Conservation (phyloP, 2,888 invertebrate species). For the Phortica okadai region DNA sequence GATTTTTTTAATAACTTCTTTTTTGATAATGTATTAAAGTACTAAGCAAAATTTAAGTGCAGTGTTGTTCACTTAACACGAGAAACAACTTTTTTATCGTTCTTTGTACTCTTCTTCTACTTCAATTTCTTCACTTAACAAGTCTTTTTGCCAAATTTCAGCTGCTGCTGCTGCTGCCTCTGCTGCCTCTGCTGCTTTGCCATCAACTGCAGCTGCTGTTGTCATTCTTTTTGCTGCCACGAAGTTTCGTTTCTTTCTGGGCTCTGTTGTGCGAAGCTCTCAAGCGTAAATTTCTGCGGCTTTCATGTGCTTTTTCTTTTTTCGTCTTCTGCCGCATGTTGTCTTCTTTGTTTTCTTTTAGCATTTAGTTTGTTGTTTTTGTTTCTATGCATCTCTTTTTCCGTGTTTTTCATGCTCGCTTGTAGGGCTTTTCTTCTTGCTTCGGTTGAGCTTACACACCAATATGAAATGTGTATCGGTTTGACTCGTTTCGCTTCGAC, state of each 20-base stretch:
- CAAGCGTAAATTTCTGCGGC: slow-evolving; percentile 42
- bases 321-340: slow-evolving; percentile 54
- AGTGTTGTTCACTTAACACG: no score
- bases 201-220: slow-evolving; percentile 64
- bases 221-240: slow-evolving; percentile 62
- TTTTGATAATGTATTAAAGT: no score
- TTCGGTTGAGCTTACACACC: background rate
- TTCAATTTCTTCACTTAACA: background rate
- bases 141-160: slow-evolving; percentile 8
- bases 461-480: background rate
- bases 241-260: slow-evolving; percentile 44
- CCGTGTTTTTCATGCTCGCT: slow-evolving; percentile 49
- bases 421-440: slow-evolving; percentile 57
- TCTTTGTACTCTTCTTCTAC: background rate
- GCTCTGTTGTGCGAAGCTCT: slow-evolving; percentile 39
- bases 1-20: no score
- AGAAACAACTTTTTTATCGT: background rate
- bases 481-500: background rate
- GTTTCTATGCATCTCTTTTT: slow-evolving; percentile 19
- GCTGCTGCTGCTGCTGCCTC: slow-evolving; percentile 24
- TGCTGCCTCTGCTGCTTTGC: slow-evolving; percentile 22
- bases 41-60: no score
- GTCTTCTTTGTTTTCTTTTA: slow-evolving; percentile 49
- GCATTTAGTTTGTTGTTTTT: slow-evolving; percentile 40
- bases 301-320: slow-evolving; percentile 46